phyloP scores from a whole-genome alignment of 2,113 vertebrate genomes.

The Muntiacus muntjak region DNA sequence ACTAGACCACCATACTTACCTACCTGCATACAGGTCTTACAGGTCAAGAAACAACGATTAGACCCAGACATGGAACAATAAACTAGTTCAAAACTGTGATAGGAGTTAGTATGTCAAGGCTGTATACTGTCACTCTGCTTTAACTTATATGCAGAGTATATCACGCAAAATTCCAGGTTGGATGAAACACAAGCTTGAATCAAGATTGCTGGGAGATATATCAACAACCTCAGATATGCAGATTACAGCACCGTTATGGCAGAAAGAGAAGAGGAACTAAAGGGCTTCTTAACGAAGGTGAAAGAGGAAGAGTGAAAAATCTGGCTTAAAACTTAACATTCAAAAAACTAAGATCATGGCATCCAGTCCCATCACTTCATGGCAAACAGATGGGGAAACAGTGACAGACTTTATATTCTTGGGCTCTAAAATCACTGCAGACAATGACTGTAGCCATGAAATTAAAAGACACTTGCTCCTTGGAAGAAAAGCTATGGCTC shows the following conservation, averaged over 20 bases:
- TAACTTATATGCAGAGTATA: background rate
- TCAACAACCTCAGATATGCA: background rate
- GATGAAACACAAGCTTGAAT: background rate
- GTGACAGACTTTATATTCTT: background rate
- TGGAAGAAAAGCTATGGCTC: background rate
- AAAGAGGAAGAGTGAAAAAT: background rate
- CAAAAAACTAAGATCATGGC: background rate
- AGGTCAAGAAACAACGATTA: background rate
- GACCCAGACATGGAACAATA: background rate
- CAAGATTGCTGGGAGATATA: background rate
- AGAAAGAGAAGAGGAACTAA: background rate
- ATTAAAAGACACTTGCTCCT: background rate
- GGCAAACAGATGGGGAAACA: background rate
- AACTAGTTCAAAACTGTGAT: background rate
- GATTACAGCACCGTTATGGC: background rate
- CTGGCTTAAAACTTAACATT: background rate
- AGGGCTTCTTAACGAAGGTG: background rate
- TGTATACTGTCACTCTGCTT: background rate
- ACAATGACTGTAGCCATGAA: background rate
- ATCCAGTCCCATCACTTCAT: background rate
- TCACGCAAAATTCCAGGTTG: background rate
- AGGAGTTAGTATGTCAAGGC: background rate
- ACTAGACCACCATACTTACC: background rate
- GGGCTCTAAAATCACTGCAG: background rate
- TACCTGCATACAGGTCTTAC: background rate